Evolutionary conservation across 2,113 vertebrate species (phyloP), one percentile per base, ranked within the genome.

Genomic region (Chunga burmeisteri): DNA sequence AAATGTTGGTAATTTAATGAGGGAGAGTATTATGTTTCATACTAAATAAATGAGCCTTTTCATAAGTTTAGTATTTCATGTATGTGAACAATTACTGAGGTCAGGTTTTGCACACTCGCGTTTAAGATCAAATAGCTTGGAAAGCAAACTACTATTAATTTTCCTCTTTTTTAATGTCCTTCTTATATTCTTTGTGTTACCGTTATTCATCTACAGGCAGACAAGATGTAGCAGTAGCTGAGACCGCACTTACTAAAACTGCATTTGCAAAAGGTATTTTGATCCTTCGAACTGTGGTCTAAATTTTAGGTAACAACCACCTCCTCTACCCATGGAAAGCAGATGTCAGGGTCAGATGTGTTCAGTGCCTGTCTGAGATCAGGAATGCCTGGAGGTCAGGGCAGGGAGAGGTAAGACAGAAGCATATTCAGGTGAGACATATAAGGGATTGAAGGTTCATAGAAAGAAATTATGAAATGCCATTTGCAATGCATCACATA

Each of bases 1-100:
- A 96, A 92, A 96, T 61, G 73, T 0, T 80, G 20, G 46, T 66
- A 84, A 93, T 75, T 95, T 93, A 93, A 96, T 96, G 81, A 88
- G 93, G 71, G 84, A 72, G 25, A 86, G 36, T 58, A 53, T 90
- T 95, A 89, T 17, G 12, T 65, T 95, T 94, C 72, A 68, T 58
- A 38, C 40, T 65, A 93, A 93, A 88, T 65, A 94, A 89, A 93
- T 77, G 96, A 67, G 20, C 46, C 56, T 94, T 97, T 94, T 96
- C 20, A 2, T 75, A 89, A 82, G 19, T 87, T 94, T 89, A 88
- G 52, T 89, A 89, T 52, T 96, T 93, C 81, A 85, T 75, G 30
- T 81, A 63, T 78, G 58, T 34, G 88, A 96, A 82, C 6, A 46
- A 74, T 66, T 85, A 87, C 19, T 40, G 34, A 92, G 29, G 63